A percentile compares a stretch with the other conserved stretches of the same genome.
Conservation (phyloP, 2,113 vertebrate species). For the Trichomycterus rosablanca region DNA sequence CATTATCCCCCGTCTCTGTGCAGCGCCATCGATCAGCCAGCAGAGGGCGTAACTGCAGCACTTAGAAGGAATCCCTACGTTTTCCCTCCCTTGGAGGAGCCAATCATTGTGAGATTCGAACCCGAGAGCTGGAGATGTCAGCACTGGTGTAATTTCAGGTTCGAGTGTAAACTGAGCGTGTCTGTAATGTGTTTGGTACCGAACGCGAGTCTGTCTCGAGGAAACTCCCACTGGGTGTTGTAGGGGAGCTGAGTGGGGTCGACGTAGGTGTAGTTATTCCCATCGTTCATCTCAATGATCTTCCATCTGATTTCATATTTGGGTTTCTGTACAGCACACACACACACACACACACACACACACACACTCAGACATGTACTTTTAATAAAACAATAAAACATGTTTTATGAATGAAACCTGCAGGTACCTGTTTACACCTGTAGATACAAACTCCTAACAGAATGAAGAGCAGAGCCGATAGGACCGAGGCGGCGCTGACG, state of each 20-base stretch:
- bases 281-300: slow-evolving; percentile 86
- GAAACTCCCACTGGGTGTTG: slow-evolving; percentile 92
- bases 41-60: no score
- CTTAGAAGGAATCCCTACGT: no score
- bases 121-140: no score
- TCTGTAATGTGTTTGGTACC: slow-evolving; percentile 71
- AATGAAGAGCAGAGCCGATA: slow-evolving; percentile 50
- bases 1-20: no score
- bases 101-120: no score
- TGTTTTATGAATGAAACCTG: no score
- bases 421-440: slow-evolving; percentile 80
- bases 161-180: no score
- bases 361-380: no score
- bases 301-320: slow-evolving; percentile 96
- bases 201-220: slow-evolving; percentile 88
- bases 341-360: no score
- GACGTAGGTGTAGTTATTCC: slow-evolving; percentile 90
- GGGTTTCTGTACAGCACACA: slow-evolving; percentile 86
- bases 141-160: no score
- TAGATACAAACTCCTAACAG: slow-evolving; percentile 65
- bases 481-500: slow-evolving; percentile 54
- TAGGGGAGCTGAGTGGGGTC: slow-evolving; percentile 93
- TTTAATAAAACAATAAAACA: background rate
- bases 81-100: no score
- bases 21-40: no score